Base-by-base conservation (phyloP, 53 echinoderm and acorn worm genomes). In the Hippasteria phrygiana region DNA sequence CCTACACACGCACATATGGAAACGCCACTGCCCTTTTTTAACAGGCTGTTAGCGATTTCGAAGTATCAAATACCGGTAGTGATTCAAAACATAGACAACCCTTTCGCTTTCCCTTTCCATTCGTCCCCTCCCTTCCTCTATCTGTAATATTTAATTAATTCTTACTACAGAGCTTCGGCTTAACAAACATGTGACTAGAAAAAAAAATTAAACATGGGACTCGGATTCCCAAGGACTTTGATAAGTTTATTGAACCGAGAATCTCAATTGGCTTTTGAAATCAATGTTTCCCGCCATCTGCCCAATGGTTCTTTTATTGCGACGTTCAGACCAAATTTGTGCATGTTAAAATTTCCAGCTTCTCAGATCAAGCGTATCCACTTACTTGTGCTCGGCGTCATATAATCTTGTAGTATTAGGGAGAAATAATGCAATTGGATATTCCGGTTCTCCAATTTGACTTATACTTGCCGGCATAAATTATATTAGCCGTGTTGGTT, bases 401-500 rank as follows among this genome's bases (percentile, higher is more conserved):
- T 63, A 39, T 81, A 81, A 81, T 64, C 63, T 81, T 81, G 63
- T 81, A 81, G 62, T 38, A 65, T 65, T 65, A 65, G 24, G 45
- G 29, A 41, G 31, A 46, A 29, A 75, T 46, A 75, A 50, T 50
- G 81, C 43, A 81, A 81, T 81, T 38, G 64, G 81, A 81, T 63
- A 81, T 43, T 63, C 43, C 63, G 63, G 62, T 65, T 81, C 55
- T 42, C 46, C 45, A 81, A 81, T 64, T 81, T 41, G 32, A 43
- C 24, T 27, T 65, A 24, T 63, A 65, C 63, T 81, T 62, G 42
- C 81, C 81, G 78, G 46, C 64, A 81, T 28, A 81, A 81, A 81
- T 81, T 41, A 29, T 64, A 65, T 81, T 81, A 81, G 81, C 37
- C 62, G 64, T 81, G 81, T 63, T 81, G 63, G 63, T 81, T 65